Evolutionary conservation across 2,888 invertebrate species (phyloP).

Genomic region (Elmis aenea): DNA sequence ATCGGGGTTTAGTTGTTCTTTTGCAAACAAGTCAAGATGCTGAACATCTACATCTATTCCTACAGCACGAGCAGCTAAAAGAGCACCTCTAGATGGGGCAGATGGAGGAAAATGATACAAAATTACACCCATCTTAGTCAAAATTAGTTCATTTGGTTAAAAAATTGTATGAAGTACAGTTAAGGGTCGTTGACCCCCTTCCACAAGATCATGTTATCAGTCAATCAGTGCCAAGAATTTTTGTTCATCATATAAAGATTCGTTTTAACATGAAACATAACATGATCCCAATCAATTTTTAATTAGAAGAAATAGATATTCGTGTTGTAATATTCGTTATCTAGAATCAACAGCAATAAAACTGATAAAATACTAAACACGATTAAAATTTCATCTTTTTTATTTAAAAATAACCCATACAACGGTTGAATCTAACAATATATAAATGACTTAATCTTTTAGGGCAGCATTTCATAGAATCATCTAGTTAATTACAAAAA

Average conservation of each 20-base stretch:
- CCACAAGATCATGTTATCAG: too few species aligned
- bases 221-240: too few species aligned
- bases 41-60: constrained; percentile 52
- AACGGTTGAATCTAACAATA: constrained; percentile 46
- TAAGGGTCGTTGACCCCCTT: neutral
- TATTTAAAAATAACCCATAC: constrained; percentile 48
- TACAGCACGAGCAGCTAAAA: constrained; percentile 55
- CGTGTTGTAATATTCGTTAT: too few species aligned
- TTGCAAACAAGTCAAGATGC: constrained; percentile 53
- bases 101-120: constrained; percentile 60
- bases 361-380: too few species aligned
- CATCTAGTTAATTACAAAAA: constrained; percentile 18
- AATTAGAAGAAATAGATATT: too few species aligned
- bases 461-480: constrained; percentile 30
- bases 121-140: constrained; percentile 46
- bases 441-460: constrained; percentile 42
- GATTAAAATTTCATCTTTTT: constrained; percentile 30
- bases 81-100: constrained; percentile 58
- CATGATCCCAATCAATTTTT: too few species aligned
- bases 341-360: too few species aligned
- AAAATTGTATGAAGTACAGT: neutral
- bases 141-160: too few species aligned
- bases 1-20: constrained; percentile 55
- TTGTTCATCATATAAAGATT: too few species aligned
- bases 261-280: too few species aligned